A percentile compares a stretch with the other conserved stretches of the same genome.
Conservation (phyloP, 2,797 vertebrate genomes). For the Psittacula echo region DNA sequence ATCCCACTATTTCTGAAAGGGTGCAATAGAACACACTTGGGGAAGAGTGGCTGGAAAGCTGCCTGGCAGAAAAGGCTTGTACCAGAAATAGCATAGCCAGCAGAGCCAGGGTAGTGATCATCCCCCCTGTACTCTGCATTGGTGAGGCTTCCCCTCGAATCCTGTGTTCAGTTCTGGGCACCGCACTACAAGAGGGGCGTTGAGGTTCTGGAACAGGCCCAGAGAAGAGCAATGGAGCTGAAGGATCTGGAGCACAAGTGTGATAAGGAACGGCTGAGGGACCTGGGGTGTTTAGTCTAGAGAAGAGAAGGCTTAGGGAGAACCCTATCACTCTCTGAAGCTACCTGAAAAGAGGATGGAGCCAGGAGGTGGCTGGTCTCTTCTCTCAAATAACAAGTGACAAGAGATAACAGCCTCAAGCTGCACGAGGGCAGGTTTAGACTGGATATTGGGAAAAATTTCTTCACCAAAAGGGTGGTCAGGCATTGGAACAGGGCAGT, state of each 20-base stretch:
- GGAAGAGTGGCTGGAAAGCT: neutral
- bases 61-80: neutral
- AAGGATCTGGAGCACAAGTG: neutral
- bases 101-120: neutral
- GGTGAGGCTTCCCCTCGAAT: neutral
- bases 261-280: neutral
- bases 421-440: neutral
- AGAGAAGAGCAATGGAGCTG: neutral
- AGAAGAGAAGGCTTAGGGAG: neutral
- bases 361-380: neutral
- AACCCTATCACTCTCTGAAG: neutral
- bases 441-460: neutral
- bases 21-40: neutral
- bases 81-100: neutral
- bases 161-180: neutral
- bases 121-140: neutral
- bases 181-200: neutral
- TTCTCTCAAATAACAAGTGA: neutral
- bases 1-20: neutral
- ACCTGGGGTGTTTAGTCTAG: neutral
- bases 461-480: neutral
- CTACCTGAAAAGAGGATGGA: neutral
- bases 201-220: neutral
- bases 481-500: neutral
- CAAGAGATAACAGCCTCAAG: neutral